These are phyloP conservation scores for Cheirogaleus major DNA, from an alignment of 2,797 vertebrate species.

Conservation along the genomic window DNA sequence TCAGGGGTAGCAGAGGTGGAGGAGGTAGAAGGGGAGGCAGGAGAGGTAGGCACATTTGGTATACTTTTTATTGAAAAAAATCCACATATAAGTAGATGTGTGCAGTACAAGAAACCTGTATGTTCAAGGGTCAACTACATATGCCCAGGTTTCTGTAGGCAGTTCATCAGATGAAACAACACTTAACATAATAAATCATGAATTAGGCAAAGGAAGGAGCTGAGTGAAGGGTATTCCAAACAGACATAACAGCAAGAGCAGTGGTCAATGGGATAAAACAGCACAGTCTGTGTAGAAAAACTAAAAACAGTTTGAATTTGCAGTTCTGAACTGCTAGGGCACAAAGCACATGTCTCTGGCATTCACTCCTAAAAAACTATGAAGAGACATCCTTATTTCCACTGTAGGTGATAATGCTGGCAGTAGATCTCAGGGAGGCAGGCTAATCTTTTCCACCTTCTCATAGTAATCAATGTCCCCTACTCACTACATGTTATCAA, in stretches of 20 bases:
- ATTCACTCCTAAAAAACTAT: neutral
- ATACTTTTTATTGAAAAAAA: neutral
- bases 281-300: neutral
- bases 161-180: neutral
- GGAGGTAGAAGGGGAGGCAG: too few relatives aligned
- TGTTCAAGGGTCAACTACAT: neutral
- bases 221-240: neutral
- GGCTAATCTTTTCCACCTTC: neutral
- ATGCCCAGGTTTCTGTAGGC: neutral
- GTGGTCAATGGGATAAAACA: neutral
- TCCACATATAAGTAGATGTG: neutral
- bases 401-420: neutral
- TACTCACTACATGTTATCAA: neutral
- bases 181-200: neutral
- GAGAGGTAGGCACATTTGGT: neutral
- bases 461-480: neutral
- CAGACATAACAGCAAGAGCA: neutral
- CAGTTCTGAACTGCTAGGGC: neutral
- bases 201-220: neutral
- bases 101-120: neutral
- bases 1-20: neutral
- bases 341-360: neutral
- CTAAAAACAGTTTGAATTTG: neutral
- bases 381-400: neutral
- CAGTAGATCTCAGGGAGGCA: neutral